These are phyloP conservation scores for Ornithorhynchus anatinus DNA, from an alignment of 2,113 vertebrate species.

Conservation along the genomic window DNA sequence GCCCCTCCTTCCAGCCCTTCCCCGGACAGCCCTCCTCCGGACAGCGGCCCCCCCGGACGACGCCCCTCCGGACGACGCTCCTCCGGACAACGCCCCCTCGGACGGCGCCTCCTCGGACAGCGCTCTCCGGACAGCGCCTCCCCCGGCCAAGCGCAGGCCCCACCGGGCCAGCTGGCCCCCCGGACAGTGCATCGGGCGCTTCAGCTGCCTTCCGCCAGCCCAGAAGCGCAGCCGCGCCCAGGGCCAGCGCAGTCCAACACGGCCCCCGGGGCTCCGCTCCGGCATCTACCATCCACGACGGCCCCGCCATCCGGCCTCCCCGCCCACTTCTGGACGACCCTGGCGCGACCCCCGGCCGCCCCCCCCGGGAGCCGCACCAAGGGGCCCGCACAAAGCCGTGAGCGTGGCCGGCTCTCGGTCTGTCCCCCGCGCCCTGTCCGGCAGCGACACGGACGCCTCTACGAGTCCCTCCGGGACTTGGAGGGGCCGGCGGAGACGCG, in stretches of 20 bases:
- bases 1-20: no score
- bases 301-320: slow-evolving; percentile 52
- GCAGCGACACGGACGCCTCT: slow-evolving; percentile 73
- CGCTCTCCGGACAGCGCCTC: background rate
- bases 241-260: slow-evolving; percentile 1
- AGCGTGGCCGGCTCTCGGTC: slow-evolving; percentile 47
- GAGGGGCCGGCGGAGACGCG: slow-evolving; percentile 31
- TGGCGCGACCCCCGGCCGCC: slow-evolving; percentile 28
- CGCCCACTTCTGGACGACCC: slow-evolving; percentile 70
- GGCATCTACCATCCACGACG: background rate
- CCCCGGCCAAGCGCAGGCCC: no score
- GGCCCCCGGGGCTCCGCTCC: background rate
- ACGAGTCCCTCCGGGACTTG: slow-evolving; percentile 71
- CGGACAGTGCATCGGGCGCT: no score
- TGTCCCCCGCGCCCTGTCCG: slow-evolving; percentile 15
- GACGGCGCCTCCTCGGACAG: background rate
- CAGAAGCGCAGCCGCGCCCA: no score
- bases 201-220: slow-evolving; percentile 27
- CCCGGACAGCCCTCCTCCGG: no score
- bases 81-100: no score
- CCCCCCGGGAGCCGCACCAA: background rate
- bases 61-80: no score
- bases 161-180: background rate
- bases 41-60: no score
- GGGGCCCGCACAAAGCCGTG: slow-evolving; percentile 18